Evolutionary conservation across 2,113 vertebrate species (phyloP).

Genomic region (Solenodon paradoxus): DNA sequence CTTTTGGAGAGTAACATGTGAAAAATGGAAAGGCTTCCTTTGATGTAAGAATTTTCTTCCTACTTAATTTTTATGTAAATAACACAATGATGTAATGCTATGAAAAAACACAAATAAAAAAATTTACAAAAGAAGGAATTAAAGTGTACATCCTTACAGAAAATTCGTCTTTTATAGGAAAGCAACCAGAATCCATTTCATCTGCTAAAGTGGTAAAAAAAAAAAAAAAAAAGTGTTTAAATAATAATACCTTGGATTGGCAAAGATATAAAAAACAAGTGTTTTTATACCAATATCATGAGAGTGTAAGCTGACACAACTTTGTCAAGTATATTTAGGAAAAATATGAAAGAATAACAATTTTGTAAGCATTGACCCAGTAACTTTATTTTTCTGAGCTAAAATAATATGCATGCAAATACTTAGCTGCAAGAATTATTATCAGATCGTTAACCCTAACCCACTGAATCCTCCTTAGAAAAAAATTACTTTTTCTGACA

Average conservation of each 20-base stretch:
- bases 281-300: background rate
- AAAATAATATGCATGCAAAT: background rate
- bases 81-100: background rate
- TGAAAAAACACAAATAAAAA: background rate
- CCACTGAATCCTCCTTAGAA: no score
- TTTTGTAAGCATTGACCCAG: background rate
- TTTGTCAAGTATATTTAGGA: background rate
- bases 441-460: background rate
- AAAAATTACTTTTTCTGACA: background rate
- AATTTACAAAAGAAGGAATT: background rate
- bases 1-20: background rate
- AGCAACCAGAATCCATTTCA: background rate
- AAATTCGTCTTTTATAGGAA: background rate
- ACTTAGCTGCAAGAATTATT: background rate
- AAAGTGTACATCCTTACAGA: background rate
- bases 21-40: background rate
- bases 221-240: no score
- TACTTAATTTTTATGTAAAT: background rate
- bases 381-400: background rate
- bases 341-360: background rate
- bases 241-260: background rate
- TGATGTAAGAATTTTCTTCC: background rate
- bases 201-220: background rate
- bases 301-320: background rate
- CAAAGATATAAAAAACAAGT: background rate